A percentile compares a stretch with the other conserved stretches of the same genome.
Evolutionary conservation across 2,113 vertebrate species (phyloP).

Genomic region (Phalacrocorax brasilianus): DNA sequence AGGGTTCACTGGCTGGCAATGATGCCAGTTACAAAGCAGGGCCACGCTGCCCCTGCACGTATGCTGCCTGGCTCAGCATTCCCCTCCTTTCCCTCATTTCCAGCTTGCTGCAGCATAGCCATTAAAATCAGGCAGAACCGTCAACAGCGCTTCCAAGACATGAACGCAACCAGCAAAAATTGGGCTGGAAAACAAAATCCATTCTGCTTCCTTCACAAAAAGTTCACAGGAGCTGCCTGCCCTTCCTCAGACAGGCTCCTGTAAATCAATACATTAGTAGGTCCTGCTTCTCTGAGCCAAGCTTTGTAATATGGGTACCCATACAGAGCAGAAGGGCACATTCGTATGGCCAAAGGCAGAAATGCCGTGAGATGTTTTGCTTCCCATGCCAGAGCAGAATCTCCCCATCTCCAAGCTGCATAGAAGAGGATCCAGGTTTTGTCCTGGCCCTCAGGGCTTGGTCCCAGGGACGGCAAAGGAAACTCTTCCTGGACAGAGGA

Average conservation of each 20-base stretch:
- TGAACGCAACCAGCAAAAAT: neutral
- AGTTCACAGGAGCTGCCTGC: neutral
- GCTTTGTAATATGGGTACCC: fast-evolving
- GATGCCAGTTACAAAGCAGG: neutral
- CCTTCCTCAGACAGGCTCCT: neutral
- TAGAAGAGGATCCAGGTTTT: neutral
- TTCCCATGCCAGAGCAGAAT: neutral
- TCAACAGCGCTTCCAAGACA: neutral
- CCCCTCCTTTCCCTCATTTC: neutral
- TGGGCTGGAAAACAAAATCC: neutral
- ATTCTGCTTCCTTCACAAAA: neutral
- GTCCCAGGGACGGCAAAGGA: neutral
- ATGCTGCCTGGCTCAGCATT: neutral
- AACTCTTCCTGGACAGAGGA: neutral
- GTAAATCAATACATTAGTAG: fast-evolving
- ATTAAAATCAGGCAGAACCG: neutral
- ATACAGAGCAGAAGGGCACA: fast-evolving
- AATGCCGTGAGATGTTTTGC: fast-evolving
- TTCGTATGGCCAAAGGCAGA: neutral
- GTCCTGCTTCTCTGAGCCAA: neutral
- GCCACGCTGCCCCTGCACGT: fast-evolving
- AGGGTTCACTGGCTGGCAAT: neutral
- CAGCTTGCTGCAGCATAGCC: fast-evolving
- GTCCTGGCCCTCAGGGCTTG: neutral
- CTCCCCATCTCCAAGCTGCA: neutral